Evolutionary conservation across 2,113 vertebrate genomes (phyloP).

Genomic region (Elephantulus edwardii): DNA sequence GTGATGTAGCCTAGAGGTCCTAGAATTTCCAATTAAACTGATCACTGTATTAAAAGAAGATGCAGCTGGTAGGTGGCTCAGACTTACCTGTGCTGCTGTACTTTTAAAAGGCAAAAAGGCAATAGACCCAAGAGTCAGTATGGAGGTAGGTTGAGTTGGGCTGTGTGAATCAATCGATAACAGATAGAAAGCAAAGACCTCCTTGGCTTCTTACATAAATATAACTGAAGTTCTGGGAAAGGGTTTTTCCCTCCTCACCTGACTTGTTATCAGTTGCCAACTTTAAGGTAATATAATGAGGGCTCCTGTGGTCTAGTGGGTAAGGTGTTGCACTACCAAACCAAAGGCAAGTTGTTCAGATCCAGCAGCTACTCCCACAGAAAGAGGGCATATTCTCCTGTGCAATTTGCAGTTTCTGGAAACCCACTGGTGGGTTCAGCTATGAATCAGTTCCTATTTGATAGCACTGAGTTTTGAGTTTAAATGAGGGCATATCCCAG

Average conservation of each 20-base stretch:
- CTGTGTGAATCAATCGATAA: background rate
- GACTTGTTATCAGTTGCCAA: background rate
- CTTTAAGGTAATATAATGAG: background rate
- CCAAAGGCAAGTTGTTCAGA: too few relatives aligned
- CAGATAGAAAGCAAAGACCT: background rate
- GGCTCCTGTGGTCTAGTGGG: too few relatives aligned
- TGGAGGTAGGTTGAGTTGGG: background rate
- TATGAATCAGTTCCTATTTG: too few relatives aligned
- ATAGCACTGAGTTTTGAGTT: too few relatives aligned
- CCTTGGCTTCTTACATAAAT: background rate
- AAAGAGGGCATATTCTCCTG: too few relatives aligned
- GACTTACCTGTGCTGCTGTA: background rate
- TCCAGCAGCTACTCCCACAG: too few relatives aligned
- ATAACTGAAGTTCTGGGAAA: background rate
- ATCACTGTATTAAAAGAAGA: background rate
- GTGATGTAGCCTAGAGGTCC: too few relatives aligned
- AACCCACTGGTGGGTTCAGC: too few relatives aligned
- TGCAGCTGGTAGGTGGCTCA: background rate
- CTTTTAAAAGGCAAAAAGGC: constrained; percentile 13
- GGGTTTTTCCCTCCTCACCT: background rate
- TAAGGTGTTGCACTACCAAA: too few relatives aligned
- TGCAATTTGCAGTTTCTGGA: too few relatives aligned
- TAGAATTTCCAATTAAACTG: constrained; percentile 23
- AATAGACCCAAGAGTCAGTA: background rate
- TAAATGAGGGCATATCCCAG: background rate